phyloP scores from a whole-genome alignment of 2,797 vertebrate genomes.

The Pachyuromys duprasi region DNA sequence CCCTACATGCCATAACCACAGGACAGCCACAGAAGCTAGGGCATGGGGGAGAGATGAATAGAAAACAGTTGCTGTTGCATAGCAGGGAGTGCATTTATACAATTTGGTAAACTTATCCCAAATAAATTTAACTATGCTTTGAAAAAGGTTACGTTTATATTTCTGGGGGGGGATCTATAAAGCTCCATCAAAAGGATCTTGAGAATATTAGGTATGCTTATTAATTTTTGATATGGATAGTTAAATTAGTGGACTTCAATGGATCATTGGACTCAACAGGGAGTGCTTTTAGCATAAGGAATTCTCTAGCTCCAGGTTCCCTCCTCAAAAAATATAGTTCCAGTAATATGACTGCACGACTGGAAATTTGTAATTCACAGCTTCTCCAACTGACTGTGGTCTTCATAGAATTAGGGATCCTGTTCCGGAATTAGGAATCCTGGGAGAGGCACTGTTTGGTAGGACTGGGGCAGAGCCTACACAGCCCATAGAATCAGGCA shows the following conservation, averaged over 20 bases:
- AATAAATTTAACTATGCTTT: neutral
- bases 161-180: neutral
- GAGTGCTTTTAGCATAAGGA: neutral
- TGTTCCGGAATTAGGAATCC: neutral
- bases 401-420: neutral
- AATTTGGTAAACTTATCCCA: neutral
- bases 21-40: neutral
- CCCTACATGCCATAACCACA: neutral
- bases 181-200: neutral
- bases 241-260: neutral
- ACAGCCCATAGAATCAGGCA: rapidly evolving
- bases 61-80: neutral
- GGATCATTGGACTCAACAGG: neutral
- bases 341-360: neutral
- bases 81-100: neutral
- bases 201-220: neutral
- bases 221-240: neutral
- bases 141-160: neutral
- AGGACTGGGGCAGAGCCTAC: neutral
- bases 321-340: neutral
- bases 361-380: neutral
- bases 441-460: rapidly evolving
- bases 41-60: neutral
- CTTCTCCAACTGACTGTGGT: neutral
- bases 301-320: neutral